Base-by-base conservation (phyloP, 2,113 vertebrate species). In the Pituophis catenifer region DNA sequence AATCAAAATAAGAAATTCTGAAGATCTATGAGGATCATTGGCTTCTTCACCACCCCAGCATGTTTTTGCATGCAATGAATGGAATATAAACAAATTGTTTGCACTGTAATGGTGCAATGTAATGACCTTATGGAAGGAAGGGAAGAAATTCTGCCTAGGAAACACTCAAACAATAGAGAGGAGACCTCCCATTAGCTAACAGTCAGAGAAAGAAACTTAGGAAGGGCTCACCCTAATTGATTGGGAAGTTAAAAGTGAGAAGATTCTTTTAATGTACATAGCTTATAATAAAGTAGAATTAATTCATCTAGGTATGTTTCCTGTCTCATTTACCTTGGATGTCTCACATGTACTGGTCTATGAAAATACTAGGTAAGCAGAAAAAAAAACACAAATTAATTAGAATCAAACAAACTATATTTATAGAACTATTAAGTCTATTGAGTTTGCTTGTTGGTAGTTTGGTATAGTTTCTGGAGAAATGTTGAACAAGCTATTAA, bases 51-150 rank as follows among this genome's bases (percentile, higher is more conserved):
- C 8, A 24, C 96, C 94, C 89, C 89, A 94, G 90, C 92, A 97
- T 93, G 93, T 5, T 23, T 93, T 95, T 95, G 88, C 54, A 54
- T 91, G 94, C 90, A 96, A 95, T 96, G 90, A 94, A 90, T 92
- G 87, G 23, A 88, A 70, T 95, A 95, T 95, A 97, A 97, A 97
- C 90, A 97, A 97, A 96, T 95, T 95, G 92, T 96, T 90, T 95
- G 86, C 94, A 94, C 91, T 95, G 92, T 29, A 65, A 65, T 65
- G 11, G 62, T 65, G 44, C 44, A 48, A 65, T 65, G 26, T n/a
- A 70, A 15, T 15, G 29, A 70, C 13, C 5, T 70, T 33, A 70
- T n/a, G 65, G 12, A 29, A 70, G 29, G 24, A 70, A 70, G 11
- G 59, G 5, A 70, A 70, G 12, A 70, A 70, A 33, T 70, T 70